Conservation (phyloP, 2,888 invertebrate species). For the Phrixothrix hirtus region DNA sequence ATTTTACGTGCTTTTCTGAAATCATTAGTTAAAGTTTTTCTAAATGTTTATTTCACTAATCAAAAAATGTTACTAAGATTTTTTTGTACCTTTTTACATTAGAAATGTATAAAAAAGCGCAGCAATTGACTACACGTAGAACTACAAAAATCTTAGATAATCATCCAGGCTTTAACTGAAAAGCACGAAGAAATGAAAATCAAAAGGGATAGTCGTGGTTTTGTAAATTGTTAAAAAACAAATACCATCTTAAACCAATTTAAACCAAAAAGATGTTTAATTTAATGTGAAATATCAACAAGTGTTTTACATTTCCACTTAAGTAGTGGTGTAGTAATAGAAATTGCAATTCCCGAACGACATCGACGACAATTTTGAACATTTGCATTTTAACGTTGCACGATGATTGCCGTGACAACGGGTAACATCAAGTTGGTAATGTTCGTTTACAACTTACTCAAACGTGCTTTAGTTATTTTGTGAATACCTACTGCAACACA, state of each 20-base stretch:
- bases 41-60: no score
- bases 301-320: slow-evolving; percentile 16
- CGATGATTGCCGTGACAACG: slow-evolving; percentile 20
- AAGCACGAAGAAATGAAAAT: no score
- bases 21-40: no score
- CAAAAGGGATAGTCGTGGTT: no score
- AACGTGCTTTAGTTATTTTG: slow-evolving; percentile 20
- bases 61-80: no score
- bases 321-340: slow-evolving; percentile 17
- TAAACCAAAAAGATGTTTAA: not conserved
- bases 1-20: no score
- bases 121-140: no score
- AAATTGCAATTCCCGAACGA: slow-evolving; percentile 16
- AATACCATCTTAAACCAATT: not conserved
- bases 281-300: slow-evolving; percentile 13
- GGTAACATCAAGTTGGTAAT: slow-evolving; percentile 18
- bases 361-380: slow-evolving; percentile 21
- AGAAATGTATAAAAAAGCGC: no score
- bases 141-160: no score
- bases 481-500: slow-evolving; percentile 14
- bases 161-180: no score
- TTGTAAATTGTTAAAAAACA: not conserved
- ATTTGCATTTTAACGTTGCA: slow-evolving; percentile 25
- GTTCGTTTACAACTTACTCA: slow-evolving; percentile 27
- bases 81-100: no score